A percentile compares a stretch with the other conserved stretches of the same genome.
Evolutionary conservation across 2,797 vertebrate species (phyloP).

Genomic region (Sebastes vulpes): DNA sequence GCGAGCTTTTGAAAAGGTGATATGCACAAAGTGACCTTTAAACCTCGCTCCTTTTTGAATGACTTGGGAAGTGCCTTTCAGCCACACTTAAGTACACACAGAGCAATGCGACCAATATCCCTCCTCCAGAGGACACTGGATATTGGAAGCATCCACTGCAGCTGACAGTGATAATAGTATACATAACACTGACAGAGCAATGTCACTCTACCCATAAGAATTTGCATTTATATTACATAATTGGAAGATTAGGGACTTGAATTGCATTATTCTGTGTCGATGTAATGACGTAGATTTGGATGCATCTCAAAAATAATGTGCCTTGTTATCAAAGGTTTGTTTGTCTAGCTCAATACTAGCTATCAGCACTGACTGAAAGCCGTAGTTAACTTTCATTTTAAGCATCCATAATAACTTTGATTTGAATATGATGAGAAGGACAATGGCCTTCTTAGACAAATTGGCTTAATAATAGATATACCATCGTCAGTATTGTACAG

Average conservation of each 20-base stretch:
- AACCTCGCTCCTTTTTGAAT: constrained; percentile 44
- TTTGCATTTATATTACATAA: constrained; percentile 72
- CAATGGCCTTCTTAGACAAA: constrained; percentile 39
- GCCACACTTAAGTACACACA: constrained; percentile 23
- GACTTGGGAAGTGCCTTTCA: constrained; percentile 53
- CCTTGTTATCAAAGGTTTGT: constrained; percentile 49
- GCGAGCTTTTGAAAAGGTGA: constrained; percentile 69
- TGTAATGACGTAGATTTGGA: constrained; percentile 48
- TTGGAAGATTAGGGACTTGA: constrained; percentile 51
- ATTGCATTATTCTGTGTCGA: constrained; percentile 36
- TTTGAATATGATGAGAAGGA: constrained; percentile 27
- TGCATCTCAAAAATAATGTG: constrained; percentile 43
- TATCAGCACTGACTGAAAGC: constrained; percentile 21
- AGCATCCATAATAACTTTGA: constrained; percentile 19
- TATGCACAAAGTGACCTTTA: constrained; percentile 75
- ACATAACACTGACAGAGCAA: constrained; percentile 45
- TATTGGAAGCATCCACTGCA: constrained; percentile 45
- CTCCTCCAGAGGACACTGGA: constrained; percentile 41
- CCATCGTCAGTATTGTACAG: constrained; percentile 3
- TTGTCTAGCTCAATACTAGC: constrained; percentile 24
- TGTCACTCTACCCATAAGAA: constrained; percentile 55
- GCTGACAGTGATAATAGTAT: constrained; percentile 41
- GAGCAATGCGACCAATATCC: constrained; percentile 38
- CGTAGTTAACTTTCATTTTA: constrained; percentile 17
- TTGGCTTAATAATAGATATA: constrained; percentile 52